Conservation (phyloP, 1,140 invertebrate genomes). For the Coptotermes formosanus region DNA sequence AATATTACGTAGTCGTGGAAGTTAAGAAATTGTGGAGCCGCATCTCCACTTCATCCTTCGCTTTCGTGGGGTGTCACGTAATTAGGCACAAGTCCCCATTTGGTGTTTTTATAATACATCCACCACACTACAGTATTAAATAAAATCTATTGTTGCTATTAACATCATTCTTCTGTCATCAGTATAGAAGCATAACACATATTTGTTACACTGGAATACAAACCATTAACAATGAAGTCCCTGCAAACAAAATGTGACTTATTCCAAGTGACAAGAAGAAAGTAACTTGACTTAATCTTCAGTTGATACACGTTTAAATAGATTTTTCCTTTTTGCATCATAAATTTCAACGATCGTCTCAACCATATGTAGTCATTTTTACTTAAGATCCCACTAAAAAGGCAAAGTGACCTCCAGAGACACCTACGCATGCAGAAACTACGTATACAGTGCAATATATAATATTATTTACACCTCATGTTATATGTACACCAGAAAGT, state of each 20-base stretch:
- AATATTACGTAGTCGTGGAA: too few relatives aligned
- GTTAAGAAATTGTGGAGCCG: too few relatives aligned
- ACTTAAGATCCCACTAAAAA: too few relatives aligned
- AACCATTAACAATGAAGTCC: background rate
- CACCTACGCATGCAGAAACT: background rate
- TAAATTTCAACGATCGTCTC: background rate
- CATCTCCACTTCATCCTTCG: too few relatives aligned
- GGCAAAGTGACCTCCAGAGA: background rate
- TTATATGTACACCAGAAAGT: background rate
- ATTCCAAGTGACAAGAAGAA: background rate
- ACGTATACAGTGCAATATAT: background rate
- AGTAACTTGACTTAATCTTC: background rate
- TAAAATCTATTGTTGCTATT: too few relatives aligned
- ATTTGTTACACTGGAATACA: background rate
- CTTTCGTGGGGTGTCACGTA: too few relatives aligned
- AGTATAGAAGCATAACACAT: background rate
- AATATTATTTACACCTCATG: background rate
- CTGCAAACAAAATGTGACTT: background rate
- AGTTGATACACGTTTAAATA: background rate
- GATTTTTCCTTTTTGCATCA: background rate
- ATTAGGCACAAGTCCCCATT: too few relatives aligned
- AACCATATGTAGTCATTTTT: background rate
- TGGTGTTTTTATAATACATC: too few relatives aligned
- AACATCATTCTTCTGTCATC: background rate
- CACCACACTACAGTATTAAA: too few relatives aligned